phyloP scores from a whole-genome alignment of 2,797 vertebrate genomes.

The Monodelphis domestica region DNA sequence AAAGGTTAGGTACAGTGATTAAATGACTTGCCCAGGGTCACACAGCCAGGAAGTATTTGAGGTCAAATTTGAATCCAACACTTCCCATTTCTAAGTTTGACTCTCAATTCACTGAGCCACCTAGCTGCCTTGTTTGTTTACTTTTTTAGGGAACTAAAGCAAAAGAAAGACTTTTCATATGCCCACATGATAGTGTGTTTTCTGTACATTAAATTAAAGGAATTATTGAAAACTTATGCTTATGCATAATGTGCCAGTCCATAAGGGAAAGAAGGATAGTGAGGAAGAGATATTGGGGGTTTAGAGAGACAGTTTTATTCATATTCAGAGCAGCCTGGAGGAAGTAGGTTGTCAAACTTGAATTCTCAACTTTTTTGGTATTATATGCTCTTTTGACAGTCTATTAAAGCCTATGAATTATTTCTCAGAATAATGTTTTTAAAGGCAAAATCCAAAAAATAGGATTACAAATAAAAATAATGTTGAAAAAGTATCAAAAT shows the following conservation, averaged over 20 bases:
- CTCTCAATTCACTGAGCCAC: too few relatives aligned
- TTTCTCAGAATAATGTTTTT: not conserved
- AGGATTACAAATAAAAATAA: not conserved
- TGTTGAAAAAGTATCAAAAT: not conserved
- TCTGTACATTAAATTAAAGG: not conserved
- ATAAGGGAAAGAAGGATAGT: not conserved
- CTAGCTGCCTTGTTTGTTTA: too few relatives aligned
- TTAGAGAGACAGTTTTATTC: not conserved
- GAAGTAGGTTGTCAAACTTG: not conserved
- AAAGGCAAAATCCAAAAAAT: not conserved
- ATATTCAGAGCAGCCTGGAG: not conserved
- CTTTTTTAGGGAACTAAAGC: not conserved
- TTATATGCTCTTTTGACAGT: not conserved
- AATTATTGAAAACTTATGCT: not conserved
- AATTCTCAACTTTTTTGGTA: not conserved
- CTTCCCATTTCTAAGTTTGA: too few relatives aligned
- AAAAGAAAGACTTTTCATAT: not conserved
- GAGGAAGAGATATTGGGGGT: not conserved
- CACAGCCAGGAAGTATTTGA: too few relatives aligned
- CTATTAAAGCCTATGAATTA: not conserved
- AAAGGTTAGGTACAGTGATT: too few relatives aligned
- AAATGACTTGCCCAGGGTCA: too few relatives aligned
- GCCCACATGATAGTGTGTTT: not conserved
- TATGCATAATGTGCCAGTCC: not conserved
- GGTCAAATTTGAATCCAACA: too few relatives aligned